Conservation (phyloP, 1,140 invertebrate species). For the Triops longicaudatus region DNA sequence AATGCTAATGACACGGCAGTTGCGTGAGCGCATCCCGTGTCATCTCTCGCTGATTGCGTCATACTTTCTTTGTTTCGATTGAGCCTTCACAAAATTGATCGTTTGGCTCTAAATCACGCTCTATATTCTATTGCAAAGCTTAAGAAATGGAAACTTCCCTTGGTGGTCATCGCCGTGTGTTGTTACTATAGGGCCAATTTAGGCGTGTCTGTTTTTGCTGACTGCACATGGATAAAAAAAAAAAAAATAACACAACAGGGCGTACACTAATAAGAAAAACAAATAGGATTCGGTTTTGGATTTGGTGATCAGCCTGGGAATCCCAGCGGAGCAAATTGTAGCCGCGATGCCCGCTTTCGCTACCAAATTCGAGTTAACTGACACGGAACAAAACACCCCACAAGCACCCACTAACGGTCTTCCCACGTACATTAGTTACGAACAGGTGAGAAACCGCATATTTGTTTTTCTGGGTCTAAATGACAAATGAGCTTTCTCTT, state of each 20-base stretch:
- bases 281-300: constrained; percentile 65
- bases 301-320: constrained; percentile 59
- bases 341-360: constrained; percentile 59
- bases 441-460: constrained; percentile 41
- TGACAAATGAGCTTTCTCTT: background rate
- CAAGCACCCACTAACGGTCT: constrained; percentile 50
- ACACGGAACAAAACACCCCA: constrained; percentile 55
- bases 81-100: no score
- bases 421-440: constrained; percentile 49
- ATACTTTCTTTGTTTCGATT: no score
- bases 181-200: no score
- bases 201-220: no score
- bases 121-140: no score
- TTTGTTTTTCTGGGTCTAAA: background rate
- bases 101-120: no score
- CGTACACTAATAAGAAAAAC: background rate
- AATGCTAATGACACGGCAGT: no score
- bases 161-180: no score
- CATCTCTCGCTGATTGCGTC: no score
- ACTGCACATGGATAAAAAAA: background rate
- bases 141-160: no score
- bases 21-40: no score
- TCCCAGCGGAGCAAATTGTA: constrained; percentile 56
- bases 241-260: no score
- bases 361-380: constrained; percentile 54